A percentile compares a stretch with the other conserved stretches of the same genome.
These are phyloP conservation scores for Sarotherodon lohbergeri DNA, from an alignment of 2,113 vertebrate species.

Conservation along the genomic window DNA sequence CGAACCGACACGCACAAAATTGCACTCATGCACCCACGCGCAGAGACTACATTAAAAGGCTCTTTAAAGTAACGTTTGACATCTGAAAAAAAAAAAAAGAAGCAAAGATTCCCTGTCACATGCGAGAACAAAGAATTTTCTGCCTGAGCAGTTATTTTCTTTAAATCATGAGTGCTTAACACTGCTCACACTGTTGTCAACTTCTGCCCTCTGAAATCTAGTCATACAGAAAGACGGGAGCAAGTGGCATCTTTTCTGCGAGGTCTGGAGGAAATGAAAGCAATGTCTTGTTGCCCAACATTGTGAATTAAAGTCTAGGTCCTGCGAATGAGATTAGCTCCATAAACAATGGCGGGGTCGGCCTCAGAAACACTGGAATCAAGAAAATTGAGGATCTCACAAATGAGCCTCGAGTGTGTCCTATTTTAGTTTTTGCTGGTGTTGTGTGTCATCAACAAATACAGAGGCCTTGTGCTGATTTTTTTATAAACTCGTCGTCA, in stretches of 20 bases:
- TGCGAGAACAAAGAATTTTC: not conserved
- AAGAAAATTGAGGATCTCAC: not conserved
- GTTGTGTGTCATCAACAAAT: not conserved
- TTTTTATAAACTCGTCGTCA: not conserved
- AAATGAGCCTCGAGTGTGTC: not conserved
- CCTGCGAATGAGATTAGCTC: not conserved
- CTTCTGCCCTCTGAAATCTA: not conserved
- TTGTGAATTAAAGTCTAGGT: not conserved
- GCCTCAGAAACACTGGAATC: not conserved
- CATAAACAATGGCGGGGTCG: not conserved
- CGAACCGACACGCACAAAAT: not conserved
- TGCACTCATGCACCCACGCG: not conserved
- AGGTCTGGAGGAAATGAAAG: not conserved
- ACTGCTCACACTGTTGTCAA: not conserved
- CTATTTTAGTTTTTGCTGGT: not conserved
- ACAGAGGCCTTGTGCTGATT: not conserved
- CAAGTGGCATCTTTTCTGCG: not conserved
- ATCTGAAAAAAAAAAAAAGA: not conserved
- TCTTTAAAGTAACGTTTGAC: constrained; percentile 4
- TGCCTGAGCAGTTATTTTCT: not conserved
- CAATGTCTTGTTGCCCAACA: not conserved
- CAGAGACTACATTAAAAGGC: not conserved
- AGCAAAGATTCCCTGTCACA: not conserved
- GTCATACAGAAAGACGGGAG: not conserved
- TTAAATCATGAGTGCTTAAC: not conserved